Evolutionary conservation across 1,140 invertebrate species (phyloP).

Genomic region (Drosophila teissieri): DNA sequence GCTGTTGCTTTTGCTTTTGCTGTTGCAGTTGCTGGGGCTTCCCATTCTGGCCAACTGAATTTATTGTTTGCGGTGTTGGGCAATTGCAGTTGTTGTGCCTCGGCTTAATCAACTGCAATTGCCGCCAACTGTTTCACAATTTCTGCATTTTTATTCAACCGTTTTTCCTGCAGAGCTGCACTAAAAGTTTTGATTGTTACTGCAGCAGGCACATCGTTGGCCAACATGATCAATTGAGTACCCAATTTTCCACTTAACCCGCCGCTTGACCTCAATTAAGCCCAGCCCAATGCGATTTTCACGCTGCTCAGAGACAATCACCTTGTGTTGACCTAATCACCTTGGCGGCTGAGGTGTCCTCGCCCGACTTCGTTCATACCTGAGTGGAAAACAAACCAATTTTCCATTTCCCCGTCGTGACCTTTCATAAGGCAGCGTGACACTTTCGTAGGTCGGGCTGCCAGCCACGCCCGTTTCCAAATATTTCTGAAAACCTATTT

Average conservation of each 20-base stretch:
- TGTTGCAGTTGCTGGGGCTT: not conserved
- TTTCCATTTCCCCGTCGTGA: slow-evolving; percentile 38
- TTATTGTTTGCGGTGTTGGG: slow-evolving; percentile 73
- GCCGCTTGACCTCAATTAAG: slow-evolving; percentile 74
- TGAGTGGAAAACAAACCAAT: slow-evolving; percentile 48
- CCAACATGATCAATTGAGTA: slow-evolving; percentile 20
- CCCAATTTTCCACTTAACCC: slow-evolving; percentile 47
- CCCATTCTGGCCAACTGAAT: slow-evolving; percentile 42
- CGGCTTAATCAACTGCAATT: slow-evolving; percentile 81
- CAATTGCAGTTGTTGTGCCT: slow-evolving; percentile 52
- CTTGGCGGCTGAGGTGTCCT: slow-evolving; percentile 42
- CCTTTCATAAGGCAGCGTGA: slow-evolving; percentile 64
- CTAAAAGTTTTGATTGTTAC: slow-evolving; percentile 78
- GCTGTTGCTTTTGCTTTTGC: no score
- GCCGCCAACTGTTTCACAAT: slow-evolving; percentile 42
- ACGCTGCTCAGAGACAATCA: slow-evolving; percentile 14
- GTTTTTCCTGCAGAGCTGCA: slow-evolving; percentile 58
- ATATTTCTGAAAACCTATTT: slow-evolving; percentile 8
- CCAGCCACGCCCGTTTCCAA: slow-evolving; percentile 35
- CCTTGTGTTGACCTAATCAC: slow-evolving; percentile 66
- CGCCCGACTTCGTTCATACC: slow-evolving; percentile 37
- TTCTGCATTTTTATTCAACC: slow-evolving; percentile 66
- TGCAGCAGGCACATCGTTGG: slow-evolving; percentile 38
- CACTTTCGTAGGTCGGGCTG: slow-evolving; percentile 51
- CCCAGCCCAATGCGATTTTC: slow-evolving; percentile 66